Percentiles rank a stretch among this genome's conserved stretches.
Conservation (phyloP, 2,888 invertebrate genomes). For the Caenorhabditis uteleia region DNA sequence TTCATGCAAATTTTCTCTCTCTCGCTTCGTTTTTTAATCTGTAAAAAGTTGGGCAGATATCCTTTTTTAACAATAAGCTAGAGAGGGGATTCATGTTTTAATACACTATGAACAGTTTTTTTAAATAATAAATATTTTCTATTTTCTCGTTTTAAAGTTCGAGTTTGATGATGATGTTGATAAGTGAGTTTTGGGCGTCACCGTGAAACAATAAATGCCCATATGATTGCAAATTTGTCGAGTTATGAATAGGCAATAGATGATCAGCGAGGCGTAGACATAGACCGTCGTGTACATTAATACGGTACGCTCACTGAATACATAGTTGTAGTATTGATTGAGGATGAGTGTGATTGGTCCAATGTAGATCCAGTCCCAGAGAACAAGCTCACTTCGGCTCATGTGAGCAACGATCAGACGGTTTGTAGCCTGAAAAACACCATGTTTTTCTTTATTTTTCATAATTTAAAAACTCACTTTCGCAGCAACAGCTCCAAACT, state of each 20-base stretch:
- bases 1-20: too few species aligned
- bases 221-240: constrained; percentile 72
- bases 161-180: too few species aligned
- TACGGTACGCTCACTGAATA: constrained; percentile 36
- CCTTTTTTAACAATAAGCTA: too few species aligned
- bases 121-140: constrained; percentile 13
- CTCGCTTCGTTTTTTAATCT: too few species aligned
- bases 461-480: constrained; percentile 70
- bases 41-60: too few species aligned
- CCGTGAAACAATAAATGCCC: constrained; percentile 71
- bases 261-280: constrained; percentile 70
- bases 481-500: constrained; percentile 89
- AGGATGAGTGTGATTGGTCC: constrained; percentile 92
- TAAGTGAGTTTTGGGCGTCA: constrained; percentile 8
- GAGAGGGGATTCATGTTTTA: too few species aligned
- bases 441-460: not conserved
- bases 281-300: constrained; percentile 62
- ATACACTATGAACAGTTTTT: too few species aligned
- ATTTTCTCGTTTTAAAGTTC: constrained; percentile 6
- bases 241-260: constrained; percentile 71
- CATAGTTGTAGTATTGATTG: constrained; percentile 77
- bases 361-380: constrained; percentile 88
- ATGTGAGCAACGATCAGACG: constrained; percentile 98
- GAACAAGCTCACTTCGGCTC: constrained; percentile 98
- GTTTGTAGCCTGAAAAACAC: constrained; percentile 83